phyloP scores from a whole-genome alignment of 2,113 vertebrate species.

The Emydocephalus ijimae region DNA sequence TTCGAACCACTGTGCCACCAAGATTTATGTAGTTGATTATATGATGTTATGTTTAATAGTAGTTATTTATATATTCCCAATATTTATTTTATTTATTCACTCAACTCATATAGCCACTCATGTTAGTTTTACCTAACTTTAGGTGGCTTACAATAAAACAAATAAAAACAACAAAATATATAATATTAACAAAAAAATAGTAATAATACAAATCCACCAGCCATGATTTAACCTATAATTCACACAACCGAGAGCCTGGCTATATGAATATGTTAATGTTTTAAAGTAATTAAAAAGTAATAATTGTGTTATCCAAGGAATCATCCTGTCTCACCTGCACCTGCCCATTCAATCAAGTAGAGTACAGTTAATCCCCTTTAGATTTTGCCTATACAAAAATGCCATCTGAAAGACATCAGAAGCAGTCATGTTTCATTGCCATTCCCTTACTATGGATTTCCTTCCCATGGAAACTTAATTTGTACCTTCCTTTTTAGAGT shows the following conservation, averaged over 20 bases:
- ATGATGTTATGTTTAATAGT: neutral
- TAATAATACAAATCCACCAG: neutral
- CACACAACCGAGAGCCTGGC: neutral
- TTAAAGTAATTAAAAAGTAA: neutral
- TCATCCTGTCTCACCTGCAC: neutral
- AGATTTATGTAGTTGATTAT: neutral
- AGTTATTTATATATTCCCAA: neutral
- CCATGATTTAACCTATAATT: neutral
- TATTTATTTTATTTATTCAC: neutral
- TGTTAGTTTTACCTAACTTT: neutral
- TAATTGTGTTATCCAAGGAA: neutral
- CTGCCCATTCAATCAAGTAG: neutral
- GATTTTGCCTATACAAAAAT: neutral
- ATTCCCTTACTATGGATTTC: neutral
- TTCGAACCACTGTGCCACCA: too few species aligned
- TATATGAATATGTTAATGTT: neutral
- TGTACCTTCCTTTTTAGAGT: neutral
- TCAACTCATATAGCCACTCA: neutral
- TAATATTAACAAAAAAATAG: neutral
- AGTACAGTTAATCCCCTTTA: neutral
- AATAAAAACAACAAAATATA: neutral
- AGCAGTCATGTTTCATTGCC: neutral
- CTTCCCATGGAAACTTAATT: neutral
- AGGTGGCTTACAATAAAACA: too few species aligned
- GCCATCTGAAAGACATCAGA: neutral